Percentiles rank a stretch among this genome's conserved stretches.
These are phyloP conservation scores for Dryoscopus gambensis DNA, from an alignment of 2,113 vertebrate genomes.

Conservation along the genomic window DNA sequence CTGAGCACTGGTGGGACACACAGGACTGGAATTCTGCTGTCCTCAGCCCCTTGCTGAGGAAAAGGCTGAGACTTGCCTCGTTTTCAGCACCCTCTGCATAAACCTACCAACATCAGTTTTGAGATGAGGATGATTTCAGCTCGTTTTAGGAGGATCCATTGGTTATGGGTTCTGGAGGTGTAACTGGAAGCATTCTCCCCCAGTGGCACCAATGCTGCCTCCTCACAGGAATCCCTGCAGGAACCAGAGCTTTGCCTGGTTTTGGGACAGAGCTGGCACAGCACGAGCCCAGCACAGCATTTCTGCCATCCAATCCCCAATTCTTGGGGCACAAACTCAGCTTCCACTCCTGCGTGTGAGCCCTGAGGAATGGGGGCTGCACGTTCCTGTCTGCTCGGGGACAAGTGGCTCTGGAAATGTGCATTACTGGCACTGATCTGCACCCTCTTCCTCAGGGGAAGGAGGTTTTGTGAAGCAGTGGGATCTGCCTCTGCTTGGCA, in stretches of 20 bases:
- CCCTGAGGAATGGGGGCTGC: not conserved
- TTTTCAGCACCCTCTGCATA: not conserved
- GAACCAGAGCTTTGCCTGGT: not conserved
- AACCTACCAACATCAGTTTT: not conserved
- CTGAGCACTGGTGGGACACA: not conserved
- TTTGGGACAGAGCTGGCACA: not conserved
- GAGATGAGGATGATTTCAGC: not conserved
- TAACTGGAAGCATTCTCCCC: not conserved
- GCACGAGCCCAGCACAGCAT: accelerated
- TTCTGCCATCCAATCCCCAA: not conserved
- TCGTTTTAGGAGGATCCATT: not conserved
- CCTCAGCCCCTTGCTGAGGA: not conserved
- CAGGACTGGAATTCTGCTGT: not conserved
- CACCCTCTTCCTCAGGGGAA: not conserved
- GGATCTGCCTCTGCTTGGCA: not conserved
- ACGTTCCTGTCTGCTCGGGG: not conserved
- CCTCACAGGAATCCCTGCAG: not conserved
- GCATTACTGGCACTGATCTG: accelerated
- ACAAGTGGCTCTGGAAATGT: not conserved
- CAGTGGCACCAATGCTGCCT: not conserved
- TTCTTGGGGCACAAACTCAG: not conserved
- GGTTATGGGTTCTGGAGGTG: not conserved
- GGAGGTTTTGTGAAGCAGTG: not conserved
- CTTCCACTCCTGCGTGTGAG: not conserved
- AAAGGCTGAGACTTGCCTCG: not conserved